phyloP scores from a whole-genome alignment of 1,140 invertebrate genomes.

The Camponotus pennsylvanicus region DNA sequence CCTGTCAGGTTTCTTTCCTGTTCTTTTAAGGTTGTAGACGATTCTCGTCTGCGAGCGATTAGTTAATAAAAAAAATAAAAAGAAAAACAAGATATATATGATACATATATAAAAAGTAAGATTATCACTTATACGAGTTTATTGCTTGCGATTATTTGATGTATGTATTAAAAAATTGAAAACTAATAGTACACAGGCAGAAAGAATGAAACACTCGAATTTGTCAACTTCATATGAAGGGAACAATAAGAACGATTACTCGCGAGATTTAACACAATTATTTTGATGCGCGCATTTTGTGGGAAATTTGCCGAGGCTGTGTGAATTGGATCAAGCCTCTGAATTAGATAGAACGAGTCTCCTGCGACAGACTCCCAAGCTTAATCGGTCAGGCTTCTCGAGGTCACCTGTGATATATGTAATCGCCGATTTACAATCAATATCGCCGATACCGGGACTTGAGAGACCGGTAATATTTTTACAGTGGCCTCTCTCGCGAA shows the following conservation, averaged over 20 bases:
- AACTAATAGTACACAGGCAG: no score
- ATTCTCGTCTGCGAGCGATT: slow-evolving; percentile 1
- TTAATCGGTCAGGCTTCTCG: slow-evolving; percentile 11
- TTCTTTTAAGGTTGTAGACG: slow-evolving; percentile 39
- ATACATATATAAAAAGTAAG: background rate
- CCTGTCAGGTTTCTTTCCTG: slow-evolving; percentile 70
- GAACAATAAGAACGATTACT: slow-evolving; percentile 45
- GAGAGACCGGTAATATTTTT: slow-evolving; percentile 40
- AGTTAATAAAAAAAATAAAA: background rate
- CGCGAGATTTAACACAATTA: slow-evolving; percentile 27
- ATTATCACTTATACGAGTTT: background rate
- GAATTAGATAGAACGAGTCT: slow-evolving; percentile 21
- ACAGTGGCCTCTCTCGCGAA: background rate
- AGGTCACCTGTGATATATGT: background rate
- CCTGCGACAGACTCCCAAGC: background rate
- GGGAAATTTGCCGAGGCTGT: slow-evolving; percentile 49
- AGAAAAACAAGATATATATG: background rate
- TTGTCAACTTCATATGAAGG: background rate
- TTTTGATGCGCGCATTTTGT: background rate
- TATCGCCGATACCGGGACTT: background rate
- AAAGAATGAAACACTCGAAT: slow-evolving; percentile 1
- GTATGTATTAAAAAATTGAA: background rate
- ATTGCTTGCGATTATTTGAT: background rate
- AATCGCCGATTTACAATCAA: background rate
- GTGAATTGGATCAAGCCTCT: slow-evolving; percentile 43